Base-by-base conservation (phyloP, 2,888 invertebrate species). In the Tipula confusa region DNA sequence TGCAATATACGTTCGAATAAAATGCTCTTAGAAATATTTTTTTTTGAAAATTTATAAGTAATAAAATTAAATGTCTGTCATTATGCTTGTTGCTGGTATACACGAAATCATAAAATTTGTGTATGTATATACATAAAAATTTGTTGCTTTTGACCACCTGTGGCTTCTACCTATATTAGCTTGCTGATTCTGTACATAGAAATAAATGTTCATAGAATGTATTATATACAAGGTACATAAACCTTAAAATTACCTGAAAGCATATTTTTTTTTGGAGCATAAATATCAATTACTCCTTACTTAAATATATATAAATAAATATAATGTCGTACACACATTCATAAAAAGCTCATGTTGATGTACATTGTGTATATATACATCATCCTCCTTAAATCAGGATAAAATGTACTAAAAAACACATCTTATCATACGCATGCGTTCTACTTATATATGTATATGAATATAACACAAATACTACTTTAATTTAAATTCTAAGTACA, bases 81-180 rank as follows among this genome's bases (percentile, higher is more conserved):
- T 64, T 24, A 64, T 9, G 64, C 64, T 64, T 64, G 64, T 64
- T 64, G 18, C 24, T 64, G 64, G 18, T 64, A 24, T 0, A 24
- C n/a, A n/a, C n/a, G n/a, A 24, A 7, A 64, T 11, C 24, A 64
- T 64, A 64, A 0, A 2, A 64, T 24, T 43, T 43, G 2, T 43
- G n/a, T 43, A 43, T 43, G 43, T 43, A 43, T 43, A n/a, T 15
- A 48, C 18, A 48, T 18, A 5, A 64, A 64, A 24, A 64, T 64
- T 64, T 64, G 64, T 64, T 64, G 64, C 64, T 64, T 64, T 11
- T 64, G 64, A 64, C 64, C 64, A 64, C 64, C 64, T 64, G 64
- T 64, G 64, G 64, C 64, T 64, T 64, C 24, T 64, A 43, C 15
- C 43, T 43, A 43, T n/a, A n/a, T 15, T 64, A 64, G 24, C 18